Evolutionary conservation across 2,797 vertebrate genomes (phyloP).

Genomic region (Tachyglossus aculeatus): DNA sequence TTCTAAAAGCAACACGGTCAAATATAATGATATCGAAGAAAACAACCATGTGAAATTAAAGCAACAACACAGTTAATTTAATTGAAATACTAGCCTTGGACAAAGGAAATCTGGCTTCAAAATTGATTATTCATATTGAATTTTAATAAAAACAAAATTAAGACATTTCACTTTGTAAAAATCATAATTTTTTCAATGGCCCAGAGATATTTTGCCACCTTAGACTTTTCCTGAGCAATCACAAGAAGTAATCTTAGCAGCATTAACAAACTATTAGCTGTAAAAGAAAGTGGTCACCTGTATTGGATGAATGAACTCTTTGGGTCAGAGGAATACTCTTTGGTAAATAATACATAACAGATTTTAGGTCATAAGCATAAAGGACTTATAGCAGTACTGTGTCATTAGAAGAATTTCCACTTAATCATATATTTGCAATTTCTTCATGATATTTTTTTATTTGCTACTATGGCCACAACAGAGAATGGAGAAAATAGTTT

Average conservation of each 20-base stretch:
- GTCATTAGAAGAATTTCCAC: not conserved
- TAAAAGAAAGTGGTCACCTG: not conserved
- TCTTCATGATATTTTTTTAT: not conserved
- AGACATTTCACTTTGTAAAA: conserved; percentile 1
- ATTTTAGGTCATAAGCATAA: not conserved
- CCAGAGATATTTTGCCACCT: not conserved
- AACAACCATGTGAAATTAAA: conserved; percentile 16
- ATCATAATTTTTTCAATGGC: conserved; percentile 1
- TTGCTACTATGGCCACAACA: too few species aligned
- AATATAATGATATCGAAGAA: conserved; percentile 9
- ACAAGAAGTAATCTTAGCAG: not conserved
- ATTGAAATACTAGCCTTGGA: conserved; percentile 3
- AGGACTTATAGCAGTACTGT: not conserved
- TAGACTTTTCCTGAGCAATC: conserved; percentile 4
- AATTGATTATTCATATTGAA: not conserved
- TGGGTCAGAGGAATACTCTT: not conserved
- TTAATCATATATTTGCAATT: not conserved
- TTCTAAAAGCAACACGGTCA: too few species aligned
- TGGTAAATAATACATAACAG: not conserved
- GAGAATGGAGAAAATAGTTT: too few species aligned
- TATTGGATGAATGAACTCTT: not conserved
- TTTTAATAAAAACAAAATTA: conserved; percentile 20
- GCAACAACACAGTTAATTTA: conserved; percentile 6
- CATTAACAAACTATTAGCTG: not conserved
- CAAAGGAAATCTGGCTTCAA: conserved; percentile 1